Conservation (phyloP, 2,113 vertebrate species). For the Cervus canadensis region DNA sequence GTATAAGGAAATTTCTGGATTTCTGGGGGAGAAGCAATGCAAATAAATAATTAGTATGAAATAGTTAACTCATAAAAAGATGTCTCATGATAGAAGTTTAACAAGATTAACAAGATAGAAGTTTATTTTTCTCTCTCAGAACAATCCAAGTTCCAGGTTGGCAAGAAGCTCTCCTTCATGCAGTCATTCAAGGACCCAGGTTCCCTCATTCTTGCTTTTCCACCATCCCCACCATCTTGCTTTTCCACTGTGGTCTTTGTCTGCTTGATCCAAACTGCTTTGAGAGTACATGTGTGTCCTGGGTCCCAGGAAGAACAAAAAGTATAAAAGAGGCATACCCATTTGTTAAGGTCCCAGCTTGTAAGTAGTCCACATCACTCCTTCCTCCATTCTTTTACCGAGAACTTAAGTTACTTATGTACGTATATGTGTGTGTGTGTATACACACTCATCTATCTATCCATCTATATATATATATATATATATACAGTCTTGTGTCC, state of each 20-base stretch:
- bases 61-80: neutral
- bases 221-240: neutral
- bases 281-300: neutral
- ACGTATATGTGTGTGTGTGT: neutral
- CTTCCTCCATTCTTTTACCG: neutral
- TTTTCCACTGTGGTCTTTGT: neutral
- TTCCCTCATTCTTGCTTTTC: neutral
- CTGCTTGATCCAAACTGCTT: neutral
- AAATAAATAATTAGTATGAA: neutral
- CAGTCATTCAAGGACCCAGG: neutral
- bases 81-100: neutral
- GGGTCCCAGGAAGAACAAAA: neutral
- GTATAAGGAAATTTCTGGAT: neutral
- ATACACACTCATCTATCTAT: neutral
- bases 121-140: neutral
- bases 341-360: neutral
- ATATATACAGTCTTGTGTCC: neutral
- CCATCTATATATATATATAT: neutral
- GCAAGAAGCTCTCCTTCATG: neutral
- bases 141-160: neutral
- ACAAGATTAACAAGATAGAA: neutral
- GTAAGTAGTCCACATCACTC: neutral
- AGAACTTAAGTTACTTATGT: neutral
- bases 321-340: neutral
- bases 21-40: neutral